Conservation (phyloP, 2,113 vertebrate species). For the Tenebrosternarchus preto region DNA sequence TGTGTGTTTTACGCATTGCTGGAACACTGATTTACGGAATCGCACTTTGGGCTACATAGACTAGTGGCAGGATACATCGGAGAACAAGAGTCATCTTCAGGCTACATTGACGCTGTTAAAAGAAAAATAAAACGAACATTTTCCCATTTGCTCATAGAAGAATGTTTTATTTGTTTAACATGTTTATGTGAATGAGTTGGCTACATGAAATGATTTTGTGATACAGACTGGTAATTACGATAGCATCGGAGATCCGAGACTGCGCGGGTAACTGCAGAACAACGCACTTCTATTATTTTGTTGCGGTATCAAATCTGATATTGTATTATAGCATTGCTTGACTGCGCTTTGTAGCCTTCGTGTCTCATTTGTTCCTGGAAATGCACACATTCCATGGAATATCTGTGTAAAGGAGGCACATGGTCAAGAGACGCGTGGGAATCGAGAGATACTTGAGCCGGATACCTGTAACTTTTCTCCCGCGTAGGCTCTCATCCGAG, state of each 20-base stretch:
- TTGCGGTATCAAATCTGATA: not conserved
- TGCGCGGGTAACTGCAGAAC: no score
- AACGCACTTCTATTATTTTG: no score
- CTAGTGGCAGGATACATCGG: not conserved
- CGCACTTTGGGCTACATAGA: not conserved
- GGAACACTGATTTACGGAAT: constrained; percentile 21
- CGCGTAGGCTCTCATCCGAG: constrained; percentile 1
- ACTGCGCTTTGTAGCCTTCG: no score
- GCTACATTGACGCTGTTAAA: no score
- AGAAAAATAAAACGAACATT: no score
- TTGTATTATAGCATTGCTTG: not conserved
- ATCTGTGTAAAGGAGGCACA: constrained; percentile 1
- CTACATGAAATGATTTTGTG: no score
- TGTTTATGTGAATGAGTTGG: not conserved
- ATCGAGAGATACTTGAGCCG: constrained; percentile 33
- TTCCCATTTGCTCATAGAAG: no score
- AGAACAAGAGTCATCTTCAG: no score
- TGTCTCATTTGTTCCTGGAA: not conserved
- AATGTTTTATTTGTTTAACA: not conserved
- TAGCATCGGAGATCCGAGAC: no score
- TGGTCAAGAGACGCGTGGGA: constrained; percentile 43
- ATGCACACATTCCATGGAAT: not conserved
- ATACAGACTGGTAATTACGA: no score
- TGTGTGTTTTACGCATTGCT: not conserved
- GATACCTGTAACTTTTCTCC: constrained; percentile 63